Evolutionary conservation across 2,113 vertebrate species (phyloP).

Genomic region (Recurvirostra avosetta): DNA sequence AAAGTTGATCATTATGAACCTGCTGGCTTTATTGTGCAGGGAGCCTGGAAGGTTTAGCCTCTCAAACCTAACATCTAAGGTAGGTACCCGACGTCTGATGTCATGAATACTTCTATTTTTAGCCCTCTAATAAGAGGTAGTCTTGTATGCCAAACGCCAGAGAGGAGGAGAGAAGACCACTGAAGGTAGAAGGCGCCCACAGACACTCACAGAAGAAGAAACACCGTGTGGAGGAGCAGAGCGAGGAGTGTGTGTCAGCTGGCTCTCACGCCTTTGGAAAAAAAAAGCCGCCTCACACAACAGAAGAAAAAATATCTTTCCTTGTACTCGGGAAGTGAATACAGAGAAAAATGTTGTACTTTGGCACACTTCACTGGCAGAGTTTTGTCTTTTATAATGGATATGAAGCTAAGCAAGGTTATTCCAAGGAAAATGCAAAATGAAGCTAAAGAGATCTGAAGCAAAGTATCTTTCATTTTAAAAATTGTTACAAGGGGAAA

Average conservation of each 20-base stretch:
- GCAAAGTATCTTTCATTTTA: constrained; percentile 22
- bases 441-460: neutral
- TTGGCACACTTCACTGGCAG: constrained; percentile 39
- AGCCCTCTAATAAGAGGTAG: neutral
- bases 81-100: neutral
- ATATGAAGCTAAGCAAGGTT: constrained; percentile 28
- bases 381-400: constrained; percentile 36
- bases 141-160: neutral
- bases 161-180: neutral
- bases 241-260: neutral
- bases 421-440: constrained; percentile 43
- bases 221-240: neutral
- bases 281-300: neutral
- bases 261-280: neutral
- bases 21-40: neutral
- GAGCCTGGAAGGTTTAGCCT: neutral
- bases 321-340: neutral
- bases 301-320: constrained; percentile 7
- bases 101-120: neutral
- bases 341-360: constrained; percentile 18
- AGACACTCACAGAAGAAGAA: neutral
- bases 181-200: neutral
- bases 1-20: neutral
- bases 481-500: neutral
- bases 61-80: neutral